Base-by-base conservation (phyloP, 2,888 invertebrate species). In the Brachyptera risi region DNA sequence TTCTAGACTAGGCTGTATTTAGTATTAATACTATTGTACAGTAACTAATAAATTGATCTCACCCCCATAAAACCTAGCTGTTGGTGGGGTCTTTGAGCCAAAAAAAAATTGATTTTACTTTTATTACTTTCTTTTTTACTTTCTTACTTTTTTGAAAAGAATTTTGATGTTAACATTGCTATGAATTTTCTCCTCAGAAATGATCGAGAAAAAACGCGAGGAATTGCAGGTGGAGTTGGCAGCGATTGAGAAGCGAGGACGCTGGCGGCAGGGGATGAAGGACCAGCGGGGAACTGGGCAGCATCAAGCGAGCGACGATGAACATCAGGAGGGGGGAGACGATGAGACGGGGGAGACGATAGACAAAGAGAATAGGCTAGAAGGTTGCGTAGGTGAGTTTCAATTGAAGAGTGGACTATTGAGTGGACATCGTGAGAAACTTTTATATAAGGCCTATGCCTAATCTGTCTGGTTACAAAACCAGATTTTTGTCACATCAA, bases 161-260 rank as follows among this genome's bases (percentile, higher is more conserved):
- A n/a, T n/a, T n/a, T n/a, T n/a, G n/a, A n/a, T 50, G 23, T 62
- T 21, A 26, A 19, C n/a, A n/a, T 65, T 24, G 4, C 5, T 47
- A 26, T 58, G 24, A 58, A 31, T 59, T 60, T 56, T 66, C 38
- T 67, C 61, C 59, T 56, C 73, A 85, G 87, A 83, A 72, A 80
- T 80, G 70, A 83, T 88, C 71, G 79, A 79, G 54, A 82, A 80
- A 68, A 86, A 84, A 69, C 79, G 83, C 3, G 77, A 79, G 63
- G 81, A 83, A 68, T 78, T 88, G 0, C 81, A 84, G 69, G 81
- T 83, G 4, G 86, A 88, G 70, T 72, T 88, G 17, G 78, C 78
- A 64, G 79, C 82, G 64, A 84, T 88, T 73, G 86, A 87, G 58
- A 66, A 59, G 60, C 60, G 65, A 47, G 66, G 61, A 1, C 58